Evolutionary conservation across 2,113 vertebrate genomes (phyloP).

Genomic region (Dipodomys spectabilis): DNA sequence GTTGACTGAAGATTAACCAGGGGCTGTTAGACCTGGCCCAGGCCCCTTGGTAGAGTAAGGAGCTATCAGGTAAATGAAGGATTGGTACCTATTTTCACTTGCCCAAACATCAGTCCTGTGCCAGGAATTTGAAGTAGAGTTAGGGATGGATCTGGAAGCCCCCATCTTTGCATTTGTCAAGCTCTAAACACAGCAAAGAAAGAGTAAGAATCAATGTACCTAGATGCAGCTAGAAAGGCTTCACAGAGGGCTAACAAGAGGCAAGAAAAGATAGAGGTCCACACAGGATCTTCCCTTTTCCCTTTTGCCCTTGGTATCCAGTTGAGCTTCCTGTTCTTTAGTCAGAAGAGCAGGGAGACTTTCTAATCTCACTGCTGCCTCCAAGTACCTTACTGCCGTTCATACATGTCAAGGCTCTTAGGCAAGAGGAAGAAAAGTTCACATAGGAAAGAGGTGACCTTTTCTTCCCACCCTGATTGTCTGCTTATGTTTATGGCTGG

Average conservation of each 20-base stretch:
- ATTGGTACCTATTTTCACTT: neutral
- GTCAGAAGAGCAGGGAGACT: neutral
- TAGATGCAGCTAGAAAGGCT: neutral
- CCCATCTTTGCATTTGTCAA: neutral
- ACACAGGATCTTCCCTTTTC: neutral
- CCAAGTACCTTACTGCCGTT: neutral
- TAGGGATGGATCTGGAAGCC: neutral
- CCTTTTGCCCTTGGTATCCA: neutral
- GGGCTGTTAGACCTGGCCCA: neutral
- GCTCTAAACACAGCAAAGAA: neutral
- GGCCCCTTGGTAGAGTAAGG: neutral
- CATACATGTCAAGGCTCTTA: neutral
- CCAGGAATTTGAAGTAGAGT: neutral
- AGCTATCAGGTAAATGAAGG: neutral
- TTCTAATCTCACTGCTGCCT: neutral
- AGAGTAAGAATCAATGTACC: neutral
- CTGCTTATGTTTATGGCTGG: neutral
- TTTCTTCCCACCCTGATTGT: neutral
- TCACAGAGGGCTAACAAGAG: neutral
- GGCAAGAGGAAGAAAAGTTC: slow-evolving; percentile 7
- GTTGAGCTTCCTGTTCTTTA: neutral
- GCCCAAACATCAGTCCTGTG: neutral
- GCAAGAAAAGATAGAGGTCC: neutral
- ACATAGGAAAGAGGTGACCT: neutral
- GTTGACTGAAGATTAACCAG: neutral